Percentiles rank a stretch among this genome's conserved stretches.
These are phyloP conservation scores for Clinocottus analis DNA, from an alignment of 2,113 vertebrate genomes.

Conservation along the genomic window DNA sequence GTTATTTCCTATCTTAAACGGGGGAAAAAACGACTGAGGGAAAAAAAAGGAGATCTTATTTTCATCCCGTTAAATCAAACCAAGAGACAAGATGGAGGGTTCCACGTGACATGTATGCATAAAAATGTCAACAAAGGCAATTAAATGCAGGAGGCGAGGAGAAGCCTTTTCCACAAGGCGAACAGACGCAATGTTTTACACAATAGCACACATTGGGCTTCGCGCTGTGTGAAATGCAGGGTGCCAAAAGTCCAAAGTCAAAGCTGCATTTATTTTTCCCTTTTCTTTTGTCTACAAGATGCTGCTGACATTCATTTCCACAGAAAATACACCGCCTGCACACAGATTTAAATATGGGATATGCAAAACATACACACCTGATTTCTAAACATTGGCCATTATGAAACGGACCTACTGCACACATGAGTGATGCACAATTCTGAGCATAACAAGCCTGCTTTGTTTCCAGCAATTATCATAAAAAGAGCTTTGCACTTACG, in stretches of 20 bases:
- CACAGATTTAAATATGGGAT: background rate
- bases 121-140: slow-evolving; percentile 52
- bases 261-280: background rate
- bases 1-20: slow-evolving; percentile 1
- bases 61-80: slow-evolving; percentile 37
- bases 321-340: background rate
- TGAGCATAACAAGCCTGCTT: background rate
- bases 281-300: slow-evolving; percentile 1
- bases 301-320: slow-evolving; percentile 14
- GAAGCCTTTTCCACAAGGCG: slow-evolving; percentile 5
- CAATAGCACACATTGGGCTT: slow-evolving; percentile 2
- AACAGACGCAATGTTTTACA: slow-evolving; percentile 21
- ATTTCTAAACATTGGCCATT: background rate
- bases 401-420: background rate
- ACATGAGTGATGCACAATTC: background rate
- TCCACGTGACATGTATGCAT: slow-evolving; percentile 8
- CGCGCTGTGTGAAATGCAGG: background rate
- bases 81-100: slow-evolving; percentile 28
- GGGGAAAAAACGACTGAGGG: background rate
- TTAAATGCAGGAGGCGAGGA: slow-evolving; percentile 30
- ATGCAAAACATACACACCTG: background rate
- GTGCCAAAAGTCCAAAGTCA: background rate
- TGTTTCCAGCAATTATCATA: background rate
- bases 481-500: background rate
- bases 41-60: slow-evolving; percentile 14